phyloP scores from a whole-genome alignment of 2,797 vertebrate species.

The Antennarius maculatus region DNA sequence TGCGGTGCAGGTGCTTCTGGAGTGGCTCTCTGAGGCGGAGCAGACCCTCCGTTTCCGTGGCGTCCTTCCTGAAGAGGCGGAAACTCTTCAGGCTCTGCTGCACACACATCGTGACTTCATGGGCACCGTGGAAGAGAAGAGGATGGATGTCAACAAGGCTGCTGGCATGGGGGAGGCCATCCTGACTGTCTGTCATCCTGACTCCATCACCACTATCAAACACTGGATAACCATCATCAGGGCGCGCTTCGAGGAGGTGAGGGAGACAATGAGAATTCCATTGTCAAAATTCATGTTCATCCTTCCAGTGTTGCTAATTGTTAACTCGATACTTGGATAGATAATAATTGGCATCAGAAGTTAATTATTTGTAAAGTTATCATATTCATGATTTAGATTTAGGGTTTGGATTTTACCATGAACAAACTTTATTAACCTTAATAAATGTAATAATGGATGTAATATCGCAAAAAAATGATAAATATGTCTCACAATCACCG shows the following conservation, averaged over 20 bases:
- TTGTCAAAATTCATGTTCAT: not conserved
- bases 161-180: conserved; percentile 94
- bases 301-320: not conserved
- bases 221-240: conserved; percentile 99
- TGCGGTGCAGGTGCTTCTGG: conserved; percentile 91
- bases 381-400: not conserved
- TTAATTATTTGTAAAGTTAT: not conserved
- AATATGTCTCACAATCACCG: not conserved
- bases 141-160: conserved; percentile 88
- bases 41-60: conserved; percentile 97
- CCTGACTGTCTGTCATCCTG: conserved; percentile 91
- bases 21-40: conserved; percentile 98
- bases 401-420: not conserved
- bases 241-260: conserved; percentile 96
- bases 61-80: conserved; percentile 93
- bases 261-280: not conserved
- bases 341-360: not conserved
- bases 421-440: too few relatives aligned
- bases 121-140: conserved; percentile 96
- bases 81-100: conserved; percentile 91
- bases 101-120: conserved; percentile 94
- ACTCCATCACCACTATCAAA: conserved; percentile 98
- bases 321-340: not conserved
- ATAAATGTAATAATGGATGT: too few relatives aligned
- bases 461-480: too few relatives aligned